These are phyloP conservation scores for Andrena trimmerana DNA, from an alignment of 2,888 invertebrate species.

Conservation along the genomic window DNA sequence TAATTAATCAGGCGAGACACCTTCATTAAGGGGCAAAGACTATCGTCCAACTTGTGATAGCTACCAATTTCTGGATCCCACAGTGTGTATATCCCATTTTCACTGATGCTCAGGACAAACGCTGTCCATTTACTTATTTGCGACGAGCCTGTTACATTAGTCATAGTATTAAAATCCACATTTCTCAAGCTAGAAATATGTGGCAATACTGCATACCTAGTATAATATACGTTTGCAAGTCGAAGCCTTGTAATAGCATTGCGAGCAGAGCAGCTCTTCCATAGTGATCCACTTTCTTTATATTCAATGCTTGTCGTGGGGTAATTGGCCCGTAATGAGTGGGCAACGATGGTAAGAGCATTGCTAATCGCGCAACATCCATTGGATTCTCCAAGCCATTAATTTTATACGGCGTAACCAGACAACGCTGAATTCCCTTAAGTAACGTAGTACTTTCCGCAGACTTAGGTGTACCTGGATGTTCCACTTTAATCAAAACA, in stretches of 20 bases:
- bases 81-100: slow-evolving; percentile 69
- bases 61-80: slow-evolving; percentile 83
- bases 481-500: slow-evolving; percentile 81
- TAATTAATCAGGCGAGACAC: slow-evolving; percentile 81
- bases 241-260: slow-evolving; percentile 78
- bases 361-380: slow-evolving; percentile 78
- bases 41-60: slow-evolving; percentile 78
- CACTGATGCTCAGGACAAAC: slow-evolving; percentile 79
- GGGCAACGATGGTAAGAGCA: slow-evolving; percentile 79
- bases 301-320: slow-evolving; percentile 80
- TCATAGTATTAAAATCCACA: slow-evolving; percentile 1
- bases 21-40: slow-evolving; percentile 79
- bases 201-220: slow-evolving; percentile 72
- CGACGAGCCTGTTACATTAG: slow-evolving; percentile 76
- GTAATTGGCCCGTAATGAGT: slow-evolving; percentile 80
- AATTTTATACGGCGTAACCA: slow-evolving; percentile 79
- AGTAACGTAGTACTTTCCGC: slow-evolving; percentile 73
- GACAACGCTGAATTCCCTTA: slow-evolving; percentile 81
- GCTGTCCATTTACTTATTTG: slow-evolving; percentile 81
- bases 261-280: slow-evolving; percentile 82
- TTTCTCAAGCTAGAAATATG: not conserved
- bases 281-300: slow-evolving; percentile 82
- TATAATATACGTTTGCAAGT: slow-evolving; percentile 78
- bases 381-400: slow-evolving; percentile 76
- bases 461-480: slow-evolving; percentile 70